These are phyloP conservation scores for Pelmatolapia mariae DNA, from an alignment of 2,113 vertebrate species.

Conservation along the genomic window DNA sequence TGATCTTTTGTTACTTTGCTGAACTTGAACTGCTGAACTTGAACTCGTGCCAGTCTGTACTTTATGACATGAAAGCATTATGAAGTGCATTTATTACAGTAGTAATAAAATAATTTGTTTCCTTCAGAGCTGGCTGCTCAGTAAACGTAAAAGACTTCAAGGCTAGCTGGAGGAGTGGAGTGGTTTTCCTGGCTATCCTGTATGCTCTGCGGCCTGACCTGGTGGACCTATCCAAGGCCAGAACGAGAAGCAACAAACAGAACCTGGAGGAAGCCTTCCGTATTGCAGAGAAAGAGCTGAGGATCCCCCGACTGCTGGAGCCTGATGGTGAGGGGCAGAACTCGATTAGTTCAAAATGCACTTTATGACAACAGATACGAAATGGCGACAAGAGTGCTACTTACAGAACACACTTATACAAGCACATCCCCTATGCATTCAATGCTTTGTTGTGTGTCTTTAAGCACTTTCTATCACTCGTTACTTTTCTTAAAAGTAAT, in stretches of 20 bases:
- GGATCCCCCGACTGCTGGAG: constrained; percentile 86
- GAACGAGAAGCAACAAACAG: constrained; percentile 81
- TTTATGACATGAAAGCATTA: neutral
- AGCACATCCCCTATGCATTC: neutral
- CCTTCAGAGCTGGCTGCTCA: constrained; percentile 72
- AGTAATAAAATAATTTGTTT: neutral
- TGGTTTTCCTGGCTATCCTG: constrained; percentile 88
- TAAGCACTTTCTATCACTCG: neutral
- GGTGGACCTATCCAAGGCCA: constrained; percentile 79
- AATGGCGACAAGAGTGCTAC: neutral
- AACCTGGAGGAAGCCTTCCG: constrained; percentile 89
- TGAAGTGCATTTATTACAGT: neutral
- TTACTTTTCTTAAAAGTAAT: neutral
- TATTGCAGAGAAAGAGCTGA: constrained; percentile 83
- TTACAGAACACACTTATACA: neutral
- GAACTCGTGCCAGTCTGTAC: neutral
- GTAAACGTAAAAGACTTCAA: constrained; percentile 88
- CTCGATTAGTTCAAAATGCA: neutral
- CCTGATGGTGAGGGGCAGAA: constrained; percentile 76
- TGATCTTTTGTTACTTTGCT: neutral
- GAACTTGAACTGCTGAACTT: neutral
- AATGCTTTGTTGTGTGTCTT: neutral
- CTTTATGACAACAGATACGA: neutral
- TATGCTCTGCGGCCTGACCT: constrained; percentile 81
- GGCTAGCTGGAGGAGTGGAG: constrained; percentile 87